Percentiles rank a stretch among this genome's conserved stretches.
These are phyloP conservation scores for Mya arenaria DNA, from an alignment of 1,140 invertebrate species.

Conservation along the genomic window DNA sequence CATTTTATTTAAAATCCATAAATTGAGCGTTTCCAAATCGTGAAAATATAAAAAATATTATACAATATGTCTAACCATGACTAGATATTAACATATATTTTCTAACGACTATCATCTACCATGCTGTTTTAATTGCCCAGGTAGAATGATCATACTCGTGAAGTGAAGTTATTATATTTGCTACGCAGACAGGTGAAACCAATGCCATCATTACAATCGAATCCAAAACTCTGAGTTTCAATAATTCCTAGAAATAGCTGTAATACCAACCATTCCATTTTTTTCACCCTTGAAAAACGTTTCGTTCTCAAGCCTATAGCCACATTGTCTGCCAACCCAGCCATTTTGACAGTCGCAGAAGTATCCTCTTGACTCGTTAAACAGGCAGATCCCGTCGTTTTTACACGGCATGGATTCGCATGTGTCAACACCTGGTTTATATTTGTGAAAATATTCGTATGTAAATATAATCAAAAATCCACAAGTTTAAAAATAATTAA, in stretches of 20 bases:
- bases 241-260: background rate
- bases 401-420: background rate
- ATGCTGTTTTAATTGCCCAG: background rate
- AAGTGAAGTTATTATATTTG: background rate
- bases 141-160: background rate
- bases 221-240: background rate
- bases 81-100: background rate
- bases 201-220: background rate
- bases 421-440: no score
- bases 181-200: background rate
- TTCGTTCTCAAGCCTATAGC: background rate
- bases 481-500: no score
- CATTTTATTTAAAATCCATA: background rate
- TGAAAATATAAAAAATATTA: no score
- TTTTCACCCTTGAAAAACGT: background rate
- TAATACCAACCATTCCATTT: background rate
- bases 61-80: background rate
- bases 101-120: background rate
- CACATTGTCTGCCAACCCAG: background rate
- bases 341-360: background rate
- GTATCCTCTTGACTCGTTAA: background rate
- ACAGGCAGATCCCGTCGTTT: background rate
- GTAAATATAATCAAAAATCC: no score
- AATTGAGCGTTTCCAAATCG: no score
- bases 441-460: no score